Conservation (phyloP, 2,888 invertebrate genomes). For the Troides helena region DNA sequence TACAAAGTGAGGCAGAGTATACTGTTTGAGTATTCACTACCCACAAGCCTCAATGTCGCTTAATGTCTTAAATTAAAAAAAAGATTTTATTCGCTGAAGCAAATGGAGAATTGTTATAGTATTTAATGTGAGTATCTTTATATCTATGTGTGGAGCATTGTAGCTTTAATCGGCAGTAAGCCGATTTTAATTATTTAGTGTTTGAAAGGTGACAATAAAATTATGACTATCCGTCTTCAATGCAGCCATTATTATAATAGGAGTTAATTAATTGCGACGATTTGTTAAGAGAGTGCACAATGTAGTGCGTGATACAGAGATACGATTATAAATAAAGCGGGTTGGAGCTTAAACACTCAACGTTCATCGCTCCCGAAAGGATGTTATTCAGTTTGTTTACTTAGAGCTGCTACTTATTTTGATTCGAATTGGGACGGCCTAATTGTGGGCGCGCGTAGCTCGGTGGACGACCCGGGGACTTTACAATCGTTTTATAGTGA, state of each 20-base stretch:
- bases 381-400: slow-evolving; percentile 65
- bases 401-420: slow-evolving; percentile 51
- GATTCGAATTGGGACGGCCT: slow-evolving; percentile 56
- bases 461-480: slow-evolving; percentile 54
- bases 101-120: too few species aligned
- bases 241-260: background rate
- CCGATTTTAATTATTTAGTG: too few species aligned
- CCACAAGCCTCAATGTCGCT: too few species aligned
- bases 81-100: too few species aligned
- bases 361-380: slow-evolving; percentile 64
- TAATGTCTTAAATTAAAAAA: too few species aligned
- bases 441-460: slow-evolving; percentile 61
- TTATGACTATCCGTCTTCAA: too few species aligned
- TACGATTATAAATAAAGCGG: slow-evolving; percentile 39
- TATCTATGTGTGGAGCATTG: too few species aligned
- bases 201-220: too few species aligned
- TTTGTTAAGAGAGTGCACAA: slow-evolving; percentile 18
- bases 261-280: background rate
- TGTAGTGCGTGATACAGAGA: slow-evolving; percentile 19
- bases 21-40: too few species aligned
- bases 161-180: too few species aligned
- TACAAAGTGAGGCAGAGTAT: too few species aligned
- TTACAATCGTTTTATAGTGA: slow-evolving; percentile 49
- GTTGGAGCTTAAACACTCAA: slow-evolving; percentile 42
- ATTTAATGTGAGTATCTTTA: too few species aligned